Conservation (phyloP, 2,113 vertebrate genomes). For the Vicugna pacos region DNA sequence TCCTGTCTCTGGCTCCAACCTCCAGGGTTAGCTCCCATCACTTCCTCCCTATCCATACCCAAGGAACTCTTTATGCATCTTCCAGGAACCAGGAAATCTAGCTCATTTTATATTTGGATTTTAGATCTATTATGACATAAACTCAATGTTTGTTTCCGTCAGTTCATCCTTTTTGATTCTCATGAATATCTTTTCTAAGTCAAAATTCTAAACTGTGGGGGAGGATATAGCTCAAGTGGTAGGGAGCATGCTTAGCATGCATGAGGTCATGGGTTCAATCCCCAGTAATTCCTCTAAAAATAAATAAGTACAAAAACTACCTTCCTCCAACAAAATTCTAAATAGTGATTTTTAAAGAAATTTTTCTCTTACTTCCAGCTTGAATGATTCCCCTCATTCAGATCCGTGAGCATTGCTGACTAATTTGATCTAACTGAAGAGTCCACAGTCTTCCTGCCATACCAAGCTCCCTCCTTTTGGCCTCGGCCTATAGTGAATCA, state of each 20-base stretch:
- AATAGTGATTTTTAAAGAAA: neutral
- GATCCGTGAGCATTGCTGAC: neutral
- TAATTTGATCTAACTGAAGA: neutral
- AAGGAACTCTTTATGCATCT: neutral
- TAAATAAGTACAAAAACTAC: too few relatives aligned
- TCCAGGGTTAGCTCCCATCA: neutral
- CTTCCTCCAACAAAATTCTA: neutral
- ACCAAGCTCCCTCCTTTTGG: neutral
- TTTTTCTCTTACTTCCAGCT: neutral
- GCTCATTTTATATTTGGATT: conserved; percentile 15
- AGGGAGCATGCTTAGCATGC: too few relatives aligned
- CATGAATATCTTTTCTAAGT: neutral
- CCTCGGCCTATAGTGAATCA: neutral
- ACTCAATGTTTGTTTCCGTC: neutral
- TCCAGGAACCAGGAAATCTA: neutral
- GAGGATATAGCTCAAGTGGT: too few relatives aligned
- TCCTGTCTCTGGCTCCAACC: neutral
- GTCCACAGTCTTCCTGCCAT: neutral
- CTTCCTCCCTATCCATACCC: rapidly evolving
- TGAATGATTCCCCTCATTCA: neutral
- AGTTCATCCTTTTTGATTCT: neutral
- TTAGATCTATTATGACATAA: neutral
- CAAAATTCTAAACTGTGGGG: neutral
- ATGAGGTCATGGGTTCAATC: too few relatives aligned
- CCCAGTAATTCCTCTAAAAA: too few relatives aligned